Evolutionary conservation across 37 sponge, comb jelly and placozoan genomes (phyloP).

Genomic region (Dysidea cf. avara): DNA sequence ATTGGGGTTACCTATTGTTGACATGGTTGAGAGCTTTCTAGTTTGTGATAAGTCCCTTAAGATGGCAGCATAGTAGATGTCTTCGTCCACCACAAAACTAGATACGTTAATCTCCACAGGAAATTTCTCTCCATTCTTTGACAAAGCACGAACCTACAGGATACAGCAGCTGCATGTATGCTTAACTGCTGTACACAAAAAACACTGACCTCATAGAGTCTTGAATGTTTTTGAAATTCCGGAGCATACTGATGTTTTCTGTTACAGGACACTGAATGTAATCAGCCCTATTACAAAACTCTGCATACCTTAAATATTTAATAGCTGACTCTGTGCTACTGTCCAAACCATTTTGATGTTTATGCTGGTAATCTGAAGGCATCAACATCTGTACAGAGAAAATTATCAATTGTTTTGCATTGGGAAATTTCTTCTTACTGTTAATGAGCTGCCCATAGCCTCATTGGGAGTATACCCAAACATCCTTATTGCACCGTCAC

Average conservation of each 20-base stretch:
- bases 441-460: slow-evolving; percentile 58
- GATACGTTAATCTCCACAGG: slow-evolving; percentile 60
- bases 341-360: slow-evolving; percentile 51
- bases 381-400: slow-evolving; percentile 46
- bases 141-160: slow-evolving; percentile 39
- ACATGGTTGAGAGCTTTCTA: slow-evolving; percentile 8
- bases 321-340: slow-evolving; percentile 29
- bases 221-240: slow-evolving; percentile 67
- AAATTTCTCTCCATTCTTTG: slow-evolving; percentile 50
- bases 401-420: not conserved
- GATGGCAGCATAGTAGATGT: slow-evolving; percentile 62
- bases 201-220: slow-evolving; percentile 44
- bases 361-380: slow-evolving; percentile 48
- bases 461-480: slow-evolving; percentile 71
- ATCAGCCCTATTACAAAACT: not conserved
- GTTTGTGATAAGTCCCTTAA: slow-evolving; percentile 46
- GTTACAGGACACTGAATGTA: not conserved
- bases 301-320: slow-evolving; percentile 42
- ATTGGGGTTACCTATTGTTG: not conserved
- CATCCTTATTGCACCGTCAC: slow-evolving; percentile 60
- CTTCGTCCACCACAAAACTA: slow-evolving; percentile 65
- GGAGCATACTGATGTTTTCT: slow-evolving; percentile 59
- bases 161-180: not conserved
- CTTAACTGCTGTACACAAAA: too few relatives aligned
- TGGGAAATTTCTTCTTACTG: slow-evolving; percentile 1